A percentile compares a stretch with the other conserved stretches of the same genome.
These are phyloP conservation scores for Drosophila ustulata DNA, from an alignment of 2,888 invertebrate genomes.

Conservation along the genomic window DNA sequence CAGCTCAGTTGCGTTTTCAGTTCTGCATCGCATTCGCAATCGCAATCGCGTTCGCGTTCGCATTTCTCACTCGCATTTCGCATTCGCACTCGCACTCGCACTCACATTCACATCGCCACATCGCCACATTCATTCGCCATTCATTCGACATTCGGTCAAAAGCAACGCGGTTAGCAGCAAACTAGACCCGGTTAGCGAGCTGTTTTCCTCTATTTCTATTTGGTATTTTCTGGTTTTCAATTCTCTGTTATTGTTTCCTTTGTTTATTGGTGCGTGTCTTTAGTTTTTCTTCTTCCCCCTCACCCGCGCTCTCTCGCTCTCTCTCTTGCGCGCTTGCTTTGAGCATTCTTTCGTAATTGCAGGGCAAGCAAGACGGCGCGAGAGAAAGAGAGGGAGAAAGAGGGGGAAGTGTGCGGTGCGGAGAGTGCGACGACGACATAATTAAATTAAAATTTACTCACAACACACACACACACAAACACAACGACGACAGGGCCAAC, in stretches of 20 bases:
- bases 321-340: conserved; percentile 54
- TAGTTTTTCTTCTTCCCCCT: conserved; percentile 26
- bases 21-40: conserved; percentile 1
- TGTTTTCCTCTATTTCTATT: conserved; percentile 26
- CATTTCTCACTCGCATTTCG: conserved; percentile 39
- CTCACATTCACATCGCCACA: not conserved
- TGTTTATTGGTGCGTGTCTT: conserved; percentile 77
- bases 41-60: conserved; percentile 25
- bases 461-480: conserved; percentile 19
- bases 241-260: conserved; percentile 64
- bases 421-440: conserved; percentile 62
- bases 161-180: conserved; percentile 29
- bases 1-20: conserved; percentile 2
- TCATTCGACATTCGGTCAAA: conserved; percentile 51
- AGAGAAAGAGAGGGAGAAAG: not conserved
- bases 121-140: conserved; percentile 17
- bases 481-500: conserved; percentile 44
- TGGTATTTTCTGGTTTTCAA: conserved; percentile 25
- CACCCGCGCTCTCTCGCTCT: not conserved
- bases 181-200: conserved; percentile 23
- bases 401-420: conserved; percentile 1
- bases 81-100: conserved; percentile 23
- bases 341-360: conserved; percentile 65
- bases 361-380: conserved; percentile 9
- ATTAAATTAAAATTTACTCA: conserved; percentile 77